phyloP scores from a whole-genome alignment of 2,113 vertebrate genomes.

The Corythornis vintsioides region DNA sequence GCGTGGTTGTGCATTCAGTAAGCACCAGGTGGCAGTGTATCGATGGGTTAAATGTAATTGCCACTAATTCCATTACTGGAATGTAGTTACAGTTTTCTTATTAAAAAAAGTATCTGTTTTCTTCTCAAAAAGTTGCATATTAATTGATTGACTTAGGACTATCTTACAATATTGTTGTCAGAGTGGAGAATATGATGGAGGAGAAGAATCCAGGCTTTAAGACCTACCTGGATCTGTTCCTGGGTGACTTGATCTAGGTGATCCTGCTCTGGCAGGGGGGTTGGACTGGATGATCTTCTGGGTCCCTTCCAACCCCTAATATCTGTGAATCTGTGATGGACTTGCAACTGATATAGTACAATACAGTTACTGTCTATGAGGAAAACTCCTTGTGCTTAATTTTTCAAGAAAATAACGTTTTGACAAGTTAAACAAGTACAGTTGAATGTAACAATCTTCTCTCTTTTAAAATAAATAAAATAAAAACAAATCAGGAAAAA shows the following conservation, averaged over 20 bases:
- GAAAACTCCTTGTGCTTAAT: neutral
- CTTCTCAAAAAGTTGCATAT: neutral
- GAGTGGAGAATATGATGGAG: neutral
- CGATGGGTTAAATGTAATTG: neutral
- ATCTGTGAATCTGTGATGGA: neutral
- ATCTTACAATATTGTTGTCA: neutral
- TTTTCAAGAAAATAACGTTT: neutral
- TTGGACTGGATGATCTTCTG: too few relatives aligned
- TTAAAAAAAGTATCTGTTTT: neutral
- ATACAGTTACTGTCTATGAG: neutral
- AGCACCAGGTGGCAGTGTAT: constrained; percentile 47
- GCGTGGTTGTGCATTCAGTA: neutral
- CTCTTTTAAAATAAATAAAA: neutral
- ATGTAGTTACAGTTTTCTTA: too few relatives aligned
- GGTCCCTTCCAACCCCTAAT: too few relatives aligned
- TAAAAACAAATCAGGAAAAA: neutral
- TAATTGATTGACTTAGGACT: neutral
- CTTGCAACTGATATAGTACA: neutral
- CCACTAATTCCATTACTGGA: neutral
- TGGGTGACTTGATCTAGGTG: too few relatives aligned
- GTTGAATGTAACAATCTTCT: neutral
- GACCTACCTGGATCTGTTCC: too few relatives aligned
- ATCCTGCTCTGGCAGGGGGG: too few relatives aligned
- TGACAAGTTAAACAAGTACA: neutral
- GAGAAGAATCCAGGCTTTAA: neutral